Base-by-base conservation (phyloP, 1,140 invertebrate species). In the Caerostris darwini region DNA sequence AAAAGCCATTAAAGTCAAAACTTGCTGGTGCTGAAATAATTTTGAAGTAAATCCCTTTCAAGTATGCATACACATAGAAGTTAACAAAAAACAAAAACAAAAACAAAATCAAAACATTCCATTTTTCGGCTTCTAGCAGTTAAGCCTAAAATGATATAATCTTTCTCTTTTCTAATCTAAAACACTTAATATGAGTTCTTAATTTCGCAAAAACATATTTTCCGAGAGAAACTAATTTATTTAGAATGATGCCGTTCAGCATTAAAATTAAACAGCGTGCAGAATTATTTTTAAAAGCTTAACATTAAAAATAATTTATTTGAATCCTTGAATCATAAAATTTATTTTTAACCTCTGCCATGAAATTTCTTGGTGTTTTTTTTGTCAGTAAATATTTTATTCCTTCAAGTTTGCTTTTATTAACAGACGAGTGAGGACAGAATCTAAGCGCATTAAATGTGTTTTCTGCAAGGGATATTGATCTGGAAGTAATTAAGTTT, bases 401-500 rank as follows among this genome's bases (percentile, higher is more conserved):
- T 77, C 34, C 71, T 34, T 34, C 71, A 10, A 19, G 71, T 50
- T 77, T 50, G 71, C 71, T 77, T 77, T 77, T 77, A 77, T 77
- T 77, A 77, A 77, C 53, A 77, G 53, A 77, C 53, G 71, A 50
- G 10, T 53, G 3, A 53, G 14, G 71, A 77, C 71, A 77, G 53
- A 77, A 77, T 77, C 71, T 34, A 4, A 7, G 34, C 71, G 71
- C 71, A 77, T 77, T 77, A 77, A 12, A 64, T 53, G 7, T 77
- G 71, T 77, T 50, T 34, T 77, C 71, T 4, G 12, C 10, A 77
- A 12, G 71, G 34, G 19, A 50, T 50, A 77, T 77, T 77, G 71
- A 77, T 77, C 71, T 50, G 71, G 71, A 77, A 77, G 71, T 77
- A 77, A 77, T 77, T 77, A 77, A 77, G 50, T 77, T 77, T 77